phyloP scores from a whole-genome alignment of 2,113 vertebrate genomes.

The Pluvianellus socialis region DNA sequence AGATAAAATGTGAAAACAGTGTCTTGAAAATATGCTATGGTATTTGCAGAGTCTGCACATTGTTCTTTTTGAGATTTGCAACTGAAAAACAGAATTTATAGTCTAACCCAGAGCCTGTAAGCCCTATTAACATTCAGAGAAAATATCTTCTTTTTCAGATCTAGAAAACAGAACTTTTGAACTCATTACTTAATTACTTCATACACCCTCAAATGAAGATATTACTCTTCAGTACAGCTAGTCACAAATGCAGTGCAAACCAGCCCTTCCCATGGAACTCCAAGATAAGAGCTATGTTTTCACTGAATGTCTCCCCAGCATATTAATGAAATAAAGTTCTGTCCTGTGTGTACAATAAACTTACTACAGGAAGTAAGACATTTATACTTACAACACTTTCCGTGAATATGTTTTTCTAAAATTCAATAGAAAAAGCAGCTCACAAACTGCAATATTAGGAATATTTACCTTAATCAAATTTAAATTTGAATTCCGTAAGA shows the following conservation, averaged over 20 bases:
- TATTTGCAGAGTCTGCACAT: neutral
- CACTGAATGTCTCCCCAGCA: neutral
- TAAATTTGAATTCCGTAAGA: neutral
- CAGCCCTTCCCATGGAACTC: neutral
- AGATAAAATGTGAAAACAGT: neutral
- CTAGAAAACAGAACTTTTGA: conserved; percentile 49
- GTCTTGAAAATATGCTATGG: neutral
- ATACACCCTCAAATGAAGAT: conserved; percentile 40
- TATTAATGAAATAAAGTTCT: neutral
- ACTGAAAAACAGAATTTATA: neutral
- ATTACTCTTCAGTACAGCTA: conserved; percentile 33
- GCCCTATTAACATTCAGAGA: conserved; percentile 29
- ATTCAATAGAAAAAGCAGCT: neutral
- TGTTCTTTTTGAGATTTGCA: neutral
- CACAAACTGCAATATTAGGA: neutral
- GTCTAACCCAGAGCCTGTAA: conserved; percentile 5
- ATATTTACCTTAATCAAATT: neutral
- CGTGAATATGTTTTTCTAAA: neutral
- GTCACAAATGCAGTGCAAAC: conserved; percentile 17
- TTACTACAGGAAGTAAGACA: neutral
- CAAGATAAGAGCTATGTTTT: conserved; percentile 9
- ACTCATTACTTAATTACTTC: conserved; percentile 61
- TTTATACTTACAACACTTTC: neutral
- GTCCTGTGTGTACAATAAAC: neutral
- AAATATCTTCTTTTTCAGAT: conserved; percentile 31